A percentile compares a stretch with the other conserved stretches of the same genome.
phyloP scores from a whole-genome alignment of 2,797 vertebrate species.

The Enteromius argenteus region DNA sequence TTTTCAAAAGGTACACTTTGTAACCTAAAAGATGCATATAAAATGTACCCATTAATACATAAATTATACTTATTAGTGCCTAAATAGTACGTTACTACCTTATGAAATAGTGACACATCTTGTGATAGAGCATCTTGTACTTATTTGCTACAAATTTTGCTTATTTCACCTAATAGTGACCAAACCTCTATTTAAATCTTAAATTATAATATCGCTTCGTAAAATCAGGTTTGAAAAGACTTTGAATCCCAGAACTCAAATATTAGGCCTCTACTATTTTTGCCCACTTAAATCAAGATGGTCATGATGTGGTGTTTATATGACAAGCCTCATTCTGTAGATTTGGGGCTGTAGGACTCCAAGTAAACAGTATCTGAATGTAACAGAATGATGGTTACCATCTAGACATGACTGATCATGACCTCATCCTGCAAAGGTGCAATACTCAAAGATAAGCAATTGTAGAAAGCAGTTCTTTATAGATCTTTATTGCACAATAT shows the following conservation, averaged over 20 bases:
- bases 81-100: too few relatives aligned
- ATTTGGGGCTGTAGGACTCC: not conserved
- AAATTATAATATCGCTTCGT: not conserved
- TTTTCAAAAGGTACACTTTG: not conserved
- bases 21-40: not conserved
- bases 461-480: not conserved
- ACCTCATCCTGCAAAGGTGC: not conserved
- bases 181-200: not conserved
- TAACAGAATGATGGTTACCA: not conserved
- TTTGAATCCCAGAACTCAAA: not conserved
- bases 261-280: not conserved
- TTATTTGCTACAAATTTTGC: not conserved
- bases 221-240: not conserved
- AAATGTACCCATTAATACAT: not conserved
- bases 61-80: not conserved
- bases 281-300: not conserved
- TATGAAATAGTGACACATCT: too few relatives aligned
- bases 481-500: not conserved
- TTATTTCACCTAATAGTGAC: not conserved
- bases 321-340: not conserved
- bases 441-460: not conserved
- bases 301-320: not conserved
- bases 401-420: slow-evolving; percentile 1
- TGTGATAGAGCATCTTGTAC: not conserved
- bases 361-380: not conserved